Evolutionary conservation across 2,797 vertebrate species (phyloP).

Genomic region (Peromyscus melanophrys): DNA sequence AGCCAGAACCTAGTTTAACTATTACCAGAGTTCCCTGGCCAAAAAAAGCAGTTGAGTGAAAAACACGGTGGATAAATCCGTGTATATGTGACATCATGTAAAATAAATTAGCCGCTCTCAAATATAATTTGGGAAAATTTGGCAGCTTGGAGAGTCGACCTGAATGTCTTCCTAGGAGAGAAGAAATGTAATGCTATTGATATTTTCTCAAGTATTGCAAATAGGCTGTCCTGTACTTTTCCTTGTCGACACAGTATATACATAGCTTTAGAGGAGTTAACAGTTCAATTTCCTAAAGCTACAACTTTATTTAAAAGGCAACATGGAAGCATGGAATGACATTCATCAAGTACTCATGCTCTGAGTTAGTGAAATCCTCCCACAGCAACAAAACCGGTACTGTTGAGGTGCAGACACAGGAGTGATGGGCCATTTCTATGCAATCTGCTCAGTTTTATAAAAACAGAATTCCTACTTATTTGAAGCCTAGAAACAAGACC

Average conservation of each 20-base stretch:
- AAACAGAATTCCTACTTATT: constrained; percentile 42
- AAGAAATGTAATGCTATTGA: background rate
- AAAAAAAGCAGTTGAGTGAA: constrained; percentile 57
- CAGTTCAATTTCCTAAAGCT: constrained; percentile 41
- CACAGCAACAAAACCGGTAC: background rate
- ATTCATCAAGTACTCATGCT: background rate
- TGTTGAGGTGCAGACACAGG: constrained; percentile 18
- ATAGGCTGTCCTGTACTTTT: background rate
- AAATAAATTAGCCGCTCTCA: constrained; percentile 20
- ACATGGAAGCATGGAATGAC: background rate
- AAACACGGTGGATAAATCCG: background rate
- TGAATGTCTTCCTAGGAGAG: background rate
- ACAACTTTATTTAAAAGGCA: constrained; percentile 60
- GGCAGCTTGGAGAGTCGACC: background rate
- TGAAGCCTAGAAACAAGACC: constrained; percentile 35
- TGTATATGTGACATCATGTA: background rate
- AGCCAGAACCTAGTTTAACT: constrained; percentile 20
- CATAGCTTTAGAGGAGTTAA: constrained; percentile 60
- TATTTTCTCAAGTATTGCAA: constrained; percentile 65
- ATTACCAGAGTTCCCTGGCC: constrained; percentile 47
- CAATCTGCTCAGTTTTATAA: constrained; percentile 50
- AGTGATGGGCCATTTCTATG: background rate
- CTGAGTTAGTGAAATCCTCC: background rate
- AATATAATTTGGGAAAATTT: constrained; percentile 23
- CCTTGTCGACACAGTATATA: constrained; percentile 24